These are phyloP conservation scores for Dryococelus australis DNA, from an alignment of 2,888 invertebrate genomes.

Conservation along the genomic window DNA sequence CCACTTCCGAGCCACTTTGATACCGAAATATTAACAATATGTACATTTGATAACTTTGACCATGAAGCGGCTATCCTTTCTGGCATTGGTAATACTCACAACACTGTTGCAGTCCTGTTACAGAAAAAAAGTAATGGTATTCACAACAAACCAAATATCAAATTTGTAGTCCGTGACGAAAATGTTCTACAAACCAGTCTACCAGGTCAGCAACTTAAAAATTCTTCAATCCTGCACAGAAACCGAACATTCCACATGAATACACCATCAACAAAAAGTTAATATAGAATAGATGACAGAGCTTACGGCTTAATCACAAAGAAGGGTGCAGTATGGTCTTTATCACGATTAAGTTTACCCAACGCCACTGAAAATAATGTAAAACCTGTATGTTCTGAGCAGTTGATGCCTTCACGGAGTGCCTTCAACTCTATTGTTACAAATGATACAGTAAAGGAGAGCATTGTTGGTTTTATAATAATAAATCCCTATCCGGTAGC, in stretches of 20 bases:
- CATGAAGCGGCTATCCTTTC: not conserved
- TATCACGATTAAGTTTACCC: not conserved
- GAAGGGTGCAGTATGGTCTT: not conserved
- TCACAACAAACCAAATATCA: not conserved
- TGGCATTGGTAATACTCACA: conserved; percentile 1
- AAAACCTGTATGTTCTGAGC: not conserved
- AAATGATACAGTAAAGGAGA: not conserved
- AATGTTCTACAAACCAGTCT: not conserved
- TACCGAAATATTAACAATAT: not conserved
- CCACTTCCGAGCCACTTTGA: conserved; percentile 13
- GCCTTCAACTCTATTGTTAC: conserved; percentile 17
- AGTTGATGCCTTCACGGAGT: conserved; percentile 10
- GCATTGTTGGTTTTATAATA: not conserved
- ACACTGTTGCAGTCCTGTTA: not conserved
- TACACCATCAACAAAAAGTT: not conserved
- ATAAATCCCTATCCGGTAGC: not conserved
- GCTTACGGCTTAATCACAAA: not conserved
- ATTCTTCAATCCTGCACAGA: not conserved
- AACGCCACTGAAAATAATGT: not conserved
- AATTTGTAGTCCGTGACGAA: not conserved
- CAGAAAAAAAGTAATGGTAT: not conserved
- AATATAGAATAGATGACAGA: not conserved
- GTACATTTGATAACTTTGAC: conserved; percentile 5
- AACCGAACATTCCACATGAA: not conserved
- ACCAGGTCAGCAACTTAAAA: not conserved